phyloP scores from a whole-genome alignment of 2,113 vertebrate species.

The Pangasianodon gigas region DNA sequence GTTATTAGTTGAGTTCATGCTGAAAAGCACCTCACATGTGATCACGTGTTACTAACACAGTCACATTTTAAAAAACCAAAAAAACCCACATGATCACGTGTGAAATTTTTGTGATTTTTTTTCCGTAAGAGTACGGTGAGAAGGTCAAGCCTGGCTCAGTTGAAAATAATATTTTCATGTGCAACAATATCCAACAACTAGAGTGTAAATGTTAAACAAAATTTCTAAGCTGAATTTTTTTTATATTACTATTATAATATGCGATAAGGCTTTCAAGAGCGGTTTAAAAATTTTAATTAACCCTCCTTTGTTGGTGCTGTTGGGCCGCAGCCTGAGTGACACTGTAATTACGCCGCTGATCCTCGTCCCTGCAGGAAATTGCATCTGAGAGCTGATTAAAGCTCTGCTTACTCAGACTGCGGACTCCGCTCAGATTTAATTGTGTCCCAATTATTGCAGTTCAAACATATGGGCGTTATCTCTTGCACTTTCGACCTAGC shows the following conservation, averaged over 20 bases:
- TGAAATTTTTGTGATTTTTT: background rate
- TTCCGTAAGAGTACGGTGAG: background rate
- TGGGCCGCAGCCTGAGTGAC: conserved; percentile 33
- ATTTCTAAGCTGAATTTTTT: background rate
- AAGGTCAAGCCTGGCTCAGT: background rate
- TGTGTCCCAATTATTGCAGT: conserved; percentile 35
- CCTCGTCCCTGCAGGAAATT: conserved; percentile 55
- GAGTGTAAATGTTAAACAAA: background rate
- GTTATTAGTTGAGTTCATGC: background rate
- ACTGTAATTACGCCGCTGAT: conserved; percentile 42
- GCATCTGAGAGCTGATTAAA: conserved; percentile 52
- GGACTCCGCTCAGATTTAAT: conserved; percentile 45
- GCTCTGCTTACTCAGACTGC: conserved; percentile 34
- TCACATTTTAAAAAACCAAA: background rate
- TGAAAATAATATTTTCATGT: background rate
- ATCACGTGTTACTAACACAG: background rate
- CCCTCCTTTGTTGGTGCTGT: conserved; percentile 31
- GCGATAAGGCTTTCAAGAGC: background rate
- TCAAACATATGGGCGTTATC: conserved; percentile 24
- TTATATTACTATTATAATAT: background rate
- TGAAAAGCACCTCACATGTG: background rate
- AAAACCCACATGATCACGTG: background rate
- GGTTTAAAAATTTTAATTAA: conserved; percentile 44
- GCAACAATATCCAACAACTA: background rate
- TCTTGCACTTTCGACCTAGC: conserved; percentile 12